Base-by-base conservation (phyloP, 2,888 invertebrate species). In the Rhingia campestris region DNA sequence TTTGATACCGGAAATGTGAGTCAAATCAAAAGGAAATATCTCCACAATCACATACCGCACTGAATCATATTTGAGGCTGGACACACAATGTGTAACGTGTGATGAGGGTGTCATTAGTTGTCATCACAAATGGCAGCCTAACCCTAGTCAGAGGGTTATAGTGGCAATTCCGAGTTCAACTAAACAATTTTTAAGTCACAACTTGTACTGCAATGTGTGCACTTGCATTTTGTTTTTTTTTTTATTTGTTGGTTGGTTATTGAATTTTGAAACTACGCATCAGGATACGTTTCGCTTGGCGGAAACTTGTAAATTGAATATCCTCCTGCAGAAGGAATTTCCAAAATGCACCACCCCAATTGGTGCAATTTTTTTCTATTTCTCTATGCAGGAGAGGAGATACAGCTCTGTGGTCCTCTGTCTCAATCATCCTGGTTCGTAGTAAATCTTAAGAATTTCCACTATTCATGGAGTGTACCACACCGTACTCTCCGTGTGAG, bases 391-490 rank as follows among this genome's bases (percentile, higher is more conserved):
- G 45, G 33, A 30, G 56, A 37, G 37, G 0, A n/a, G 47, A 32
- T 10, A 9, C 41, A 30, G 30, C 6, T 41, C 41, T 9, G 22
- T 53, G 69, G 49, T 70, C 53, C 73, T 79, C 72, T 79, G 79
- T 82, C 79, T 82, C 82, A 82, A 79, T 82, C 82, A 77, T 77
- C 41, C 67, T 56, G 67, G 59, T 67, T 81, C 56, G 58, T 54
- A 64, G 82, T 79, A 82, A 82, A 82, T 82, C 82, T 82, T 79
- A 56, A 69, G 79, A 82, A 73, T 82, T 67, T 63, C 63, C 77
- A 22, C 69, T 41, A 22, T 66, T 59, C 58, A 58, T 33, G 33
- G 41, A 75, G 49, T 30, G 6, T 12, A 7, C 1, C 22, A 22
- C 22, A 22, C 22, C 22, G 22, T 22, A 22, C 22, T 22, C 22